phyloP scores from a whole-genome alignment of 2,888 invertebrate species.

The Dione juno region DNA sequence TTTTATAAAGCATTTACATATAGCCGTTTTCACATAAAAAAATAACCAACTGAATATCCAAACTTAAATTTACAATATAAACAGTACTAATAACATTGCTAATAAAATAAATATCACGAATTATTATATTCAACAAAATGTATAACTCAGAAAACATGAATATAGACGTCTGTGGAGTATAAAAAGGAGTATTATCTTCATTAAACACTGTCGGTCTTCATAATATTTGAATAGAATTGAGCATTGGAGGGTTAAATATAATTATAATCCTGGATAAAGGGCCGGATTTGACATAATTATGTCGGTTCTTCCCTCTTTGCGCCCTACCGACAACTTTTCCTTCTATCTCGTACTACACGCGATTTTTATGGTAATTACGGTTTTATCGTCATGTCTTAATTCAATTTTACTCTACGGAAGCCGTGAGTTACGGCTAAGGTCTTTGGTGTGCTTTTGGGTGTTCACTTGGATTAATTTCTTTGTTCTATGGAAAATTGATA shows the following conservation, averaged over 20 bases:
- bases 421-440: constrained; percentile 54
- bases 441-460: constrained; percentile 8
- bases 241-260: constrained; percentile 64
- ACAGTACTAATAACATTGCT: neutral
- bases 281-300: constrained; percentile 62
- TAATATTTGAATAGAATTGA: constrained; percentile 30
- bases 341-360: constrained; percentile 58
- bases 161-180: constrained; percentile 6
- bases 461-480: constrained; percentile 8
- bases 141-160: constrained; percentile 13
- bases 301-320: constrained; percentile 45
- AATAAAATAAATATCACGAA: neutral
- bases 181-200: constrained; percentile 24
- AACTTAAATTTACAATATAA: neutral
- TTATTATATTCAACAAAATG: neutral
- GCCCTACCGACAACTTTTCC: constrained; percentile 46
- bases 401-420: constrained; percentile 62
- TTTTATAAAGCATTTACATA: too few relatives aligned
- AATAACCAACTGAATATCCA: neutral
- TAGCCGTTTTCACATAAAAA: neutral
- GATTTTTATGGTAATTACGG: constrained; percentile 78
- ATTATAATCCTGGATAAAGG: constrained; percentile 60
- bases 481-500: neutral
- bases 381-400: constrained; percentile 75
- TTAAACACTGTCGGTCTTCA: constrained; percentile 11